Base-by-base conservation (phyloP, 2,113 vertebrate species). In the Antechinus stuartii region DNA sequence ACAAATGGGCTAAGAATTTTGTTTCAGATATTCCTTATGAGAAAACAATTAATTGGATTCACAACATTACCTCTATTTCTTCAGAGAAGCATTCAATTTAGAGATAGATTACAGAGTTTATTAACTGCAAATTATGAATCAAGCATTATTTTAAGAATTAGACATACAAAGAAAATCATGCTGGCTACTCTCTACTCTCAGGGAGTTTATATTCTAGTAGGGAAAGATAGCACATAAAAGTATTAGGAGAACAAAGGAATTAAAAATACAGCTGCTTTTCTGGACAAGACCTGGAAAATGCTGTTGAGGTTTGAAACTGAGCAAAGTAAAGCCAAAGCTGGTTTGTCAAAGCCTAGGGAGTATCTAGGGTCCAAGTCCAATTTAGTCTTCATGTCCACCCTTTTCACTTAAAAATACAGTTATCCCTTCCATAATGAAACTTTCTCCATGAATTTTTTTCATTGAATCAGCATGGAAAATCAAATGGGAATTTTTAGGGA, bases 81-180 rank as follows among this genome's bases (percentile, higher is more conserved):
- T 25, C 68, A 91, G 96, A 90, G 92, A 76, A 93, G 11, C 55
- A 76, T 84, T 93, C 3, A 55, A 2, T 95, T 49, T 54, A 95
- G 30, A 93, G 22, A 3, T 42, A 42, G 14, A 26, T 91, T 93
- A 50, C 55, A 3, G 76, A 3, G 89, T 55, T 76, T 95, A 30
- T 90, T 93, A 84, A 91, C 42, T 26, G 52, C 2, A 16, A 84
- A 84, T 84, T 84, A 84, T 84, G 55, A 54, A 92, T 0, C 2
- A 53, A 92, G 42, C 27, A 68, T 6, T 35, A 27, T 68, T 11
- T 12, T 35, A 68, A 68, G 57, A 68, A 30, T 1, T 35, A 68
- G 30, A 35, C 11, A 68, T 35, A 68, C 27, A 68, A 35, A 27
- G 30, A 68, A 68, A 68, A 68, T 68, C 57, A 68, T 35, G 11